Conservation (phyloP, 2,113 vertebrate species). For the Tylochromis polylepis region DNA sequence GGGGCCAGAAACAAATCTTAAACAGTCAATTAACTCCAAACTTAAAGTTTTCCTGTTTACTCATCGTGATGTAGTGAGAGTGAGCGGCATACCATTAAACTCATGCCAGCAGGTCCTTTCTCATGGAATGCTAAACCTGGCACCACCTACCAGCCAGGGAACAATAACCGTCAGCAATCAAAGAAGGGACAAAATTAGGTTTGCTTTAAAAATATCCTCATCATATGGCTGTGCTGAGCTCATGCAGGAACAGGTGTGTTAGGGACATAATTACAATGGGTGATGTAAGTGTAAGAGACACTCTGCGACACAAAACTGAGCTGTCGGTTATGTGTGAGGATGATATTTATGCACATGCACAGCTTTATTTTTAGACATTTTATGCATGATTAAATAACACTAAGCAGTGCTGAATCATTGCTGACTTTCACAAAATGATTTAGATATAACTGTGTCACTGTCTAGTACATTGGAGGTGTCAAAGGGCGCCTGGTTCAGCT, state of each 20-base stretch:
- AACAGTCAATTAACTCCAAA: neutral
- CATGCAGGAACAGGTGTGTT: slow-evolving; percentile 60
- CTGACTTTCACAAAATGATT: neutral
- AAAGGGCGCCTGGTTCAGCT: slow-evolving; percentile 70
- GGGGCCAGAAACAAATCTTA: neutral
- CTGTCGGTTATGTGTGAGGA: neutral
- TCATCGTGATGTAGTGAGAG: neutral
- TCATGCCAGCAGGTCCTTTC: slow-evolving; percentile 20
- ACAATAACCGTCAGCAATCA: slow-evolving; percentile 49
- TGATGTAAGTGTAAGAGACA: slow-evolving; percentile 58
- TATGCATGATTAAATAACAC: neutral
- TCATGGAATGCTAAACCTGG: slow-evolving; percentile 55
- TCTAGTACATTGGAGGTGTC: slow-evolving; percentile 54
- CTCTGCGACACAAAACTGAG: slow-evolving; percentile 6
- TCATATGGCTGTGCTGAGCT: slow-evolving; percentile 62
- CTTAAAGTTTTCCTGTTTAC: neutral
- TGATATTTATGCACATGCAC: neutral
- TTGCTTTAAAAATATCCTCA: slow-evolving; percentile 53
- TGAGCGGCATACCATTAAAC: neutral
- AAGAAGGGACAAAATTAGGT: slow-evolving; percentile 61
- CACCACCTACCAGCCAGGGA: slow-evolving; percentile 18
- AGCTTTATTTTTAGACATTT: neutral
- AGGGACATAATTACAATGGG: slow-evolving; percentile 15
- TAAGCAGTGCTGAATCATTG: neutral
- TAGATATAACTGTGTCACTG: neutral